Evolutionary conservation across 2,888 invertebrate species (phyloP).

Genomic region (Shargacucullia verbasci): DNA sequence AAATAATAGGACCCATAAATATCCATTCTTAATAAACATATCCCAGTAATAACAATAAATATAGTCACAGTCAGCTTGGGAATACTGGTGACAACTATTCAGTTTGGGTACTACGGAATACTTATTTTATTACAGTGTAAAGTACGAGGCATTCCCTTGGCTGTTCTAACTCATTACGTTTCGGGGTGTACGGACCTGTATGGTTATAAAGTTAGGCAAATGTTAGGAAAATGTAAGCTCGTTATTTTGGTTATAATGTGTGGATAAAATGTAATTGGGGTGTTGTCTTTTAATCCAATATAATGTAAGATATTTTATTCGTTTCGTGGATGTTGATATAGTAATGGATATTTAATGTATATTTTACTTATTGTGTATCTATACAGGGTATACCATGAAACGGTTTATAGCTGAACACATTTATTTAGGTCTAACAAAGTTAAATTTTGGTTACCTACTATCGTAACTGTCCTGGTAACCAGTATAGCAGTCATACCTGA

Average conservation of each 20-base stretch:
- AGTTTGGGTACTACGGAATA: conserved; percentile 47
- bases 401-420: too few species aligned
- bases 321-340: too few species aligned
- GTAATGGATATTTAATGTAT: too few species aligned
- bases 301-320: too few species aligned
- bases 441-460: too few species aligned
- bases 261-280: conserved; percentile 1
- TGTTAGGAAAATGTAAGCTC: conserved; percentile 8
- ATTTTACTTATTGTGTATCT: too few species aligned
- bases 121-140: conserved; percentile 55
- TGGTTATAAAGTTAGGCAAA: conserved; percentile 9
- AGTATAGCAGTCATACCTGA: too few species aligned
- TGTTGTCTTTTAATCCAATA: neutral
- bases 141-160: conserved; percentile 40
- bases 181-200: conserved; percentile 22
- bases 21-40: conserved; percentile 4
- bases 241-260: conserved; percentile 5
- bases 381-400: too few species aligned
- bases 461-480: too few species aligned
- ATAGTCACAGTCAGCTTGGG: conserved; percentile 14
- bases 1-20: neutral
- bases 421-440: too few species aligned
- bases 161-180: conserved; percentile 49
- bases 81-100: conserved; percentile 43
- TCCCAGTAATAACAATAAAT: conserved; percentile 12